Evolutionary conservation across 2,888 invertebrate species (phyloP).

Genomic region (Byasa hedistus): DNA sequence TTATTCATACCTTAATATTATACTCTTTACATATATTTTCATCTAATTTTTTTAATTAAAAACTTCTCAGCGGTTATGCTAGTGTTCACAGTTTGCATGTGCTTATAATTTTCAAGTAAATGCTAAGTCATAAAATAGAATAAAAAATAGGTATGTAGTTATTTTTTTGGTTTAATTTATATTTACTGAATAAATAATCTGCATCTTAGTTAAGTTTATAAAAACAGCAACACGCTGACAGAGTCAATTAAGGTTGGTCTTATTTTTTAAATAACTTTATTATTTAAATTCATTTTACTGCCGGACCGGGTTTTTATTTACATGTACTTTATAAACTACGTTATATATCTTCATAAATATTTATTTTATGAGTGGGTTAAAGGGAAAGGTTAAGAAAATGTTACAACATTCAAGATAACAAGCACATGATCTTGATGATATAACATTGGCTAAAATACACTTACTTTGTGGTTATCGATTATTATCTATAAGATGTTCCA

Average conservation of each 20-base stretch:
- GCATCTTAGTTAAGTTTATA: no score
- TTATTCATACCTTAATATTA: background rate
- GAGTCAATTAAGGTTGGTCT: background rate
- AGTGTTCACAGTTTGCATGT: background rate
- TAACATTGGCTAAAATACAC: slow-evolving; percentile 8
- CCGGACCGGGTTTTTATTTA: background rate
- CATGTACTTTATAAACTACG: no score
- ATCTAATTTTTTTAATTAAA: background rate
- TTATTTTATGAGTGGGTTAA: background rate
- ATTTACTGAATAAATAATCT: no score
- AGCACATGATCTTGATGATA: slow-evolving; percentile 11
- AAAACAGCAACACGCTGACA: background rate
- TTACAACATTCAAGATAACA: background rate
- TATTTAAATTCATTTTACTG: background rate
- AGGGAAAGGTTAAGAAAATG: background rate
- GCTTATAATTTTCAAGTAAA: background rate
- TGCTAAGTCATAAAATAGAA: background rate
- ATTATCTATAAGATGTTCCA: slow-evolving; percentile 13
- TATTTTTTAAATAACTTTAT: background rate
- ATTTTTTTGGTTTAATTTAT: no score
- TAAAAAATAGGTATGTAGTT: no score
- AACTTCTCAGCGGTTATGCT: background rate
- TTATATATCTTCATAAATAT: no score
- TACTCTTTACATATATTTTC: background rate
- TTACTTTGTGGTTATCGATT: slow-evolving; percentile 6